These are phyloP conservation scores for Rhingia campestris DNA, from an alignment of 2,888 invertebrate species.

Conservation along the genomic window DNA sequence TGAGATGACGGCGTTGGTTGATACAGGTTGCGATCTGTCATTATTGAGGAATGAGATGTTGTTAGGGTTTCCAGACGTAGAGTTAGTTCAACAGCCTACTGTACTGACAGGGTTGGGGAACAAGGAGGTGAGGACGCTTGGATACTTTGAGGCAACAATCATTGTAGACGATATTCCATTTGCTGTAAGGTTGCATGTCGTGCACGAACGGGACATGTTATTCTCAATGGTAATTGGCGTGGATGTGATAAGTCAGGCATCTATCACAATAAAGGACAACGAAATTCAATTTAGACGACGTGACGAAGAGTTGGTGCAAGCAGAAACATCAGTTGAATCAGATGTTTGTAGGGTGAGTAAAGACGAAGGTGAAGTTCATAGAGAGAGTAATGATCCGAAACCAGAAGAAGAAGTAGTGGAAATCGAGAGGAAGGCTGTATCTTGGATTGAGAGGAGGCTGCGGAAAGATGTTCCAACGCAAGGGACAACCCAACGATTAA, in stretches of 20 bases:
- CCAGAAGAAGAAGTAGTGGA: not conserved
- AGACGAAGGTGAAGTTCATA: too few species aligned
- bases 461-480: too few species aligned
- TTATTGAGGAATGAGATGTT: conserved; percentile 30
- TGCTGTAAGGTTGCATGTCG: conserved; percentile 35
- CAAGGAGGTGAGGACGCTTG: conserved; percentile 27
- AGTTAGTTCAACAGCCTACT: conserved; percentile 8
- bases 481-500: too few species aligned
- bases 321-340: too few species aligned
- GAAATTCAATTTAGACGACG: too few species aligned
- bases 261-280: not conserved
- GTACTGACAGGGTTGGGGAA: conserved; percentile 31
- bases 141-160: conserved; percentile 40
- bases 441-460: too few species aligned
- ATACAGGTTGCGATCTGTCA: conserved; percentile 19
- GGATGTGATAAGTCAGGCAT: conserved; percentile 8
- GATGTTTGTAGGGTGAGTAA: too few species aligned
- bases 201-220: conserved; percentile 40
- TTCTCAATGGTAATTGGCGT: not conserved
- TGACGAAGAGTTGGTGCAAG: too few species aligned
- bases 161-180: conserved; percentile 14
- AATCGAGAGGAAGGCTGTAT: not conserved
- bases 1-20: not conserved
- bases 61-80: conserved; percentile 11
- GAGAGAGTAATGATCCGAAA: not conserved